These are phyloP conservation scores for Hyles euphorbiae DNA, from an alignment of 1,140 invertebrate genomes.

Conservation along the genomic window DNA sequence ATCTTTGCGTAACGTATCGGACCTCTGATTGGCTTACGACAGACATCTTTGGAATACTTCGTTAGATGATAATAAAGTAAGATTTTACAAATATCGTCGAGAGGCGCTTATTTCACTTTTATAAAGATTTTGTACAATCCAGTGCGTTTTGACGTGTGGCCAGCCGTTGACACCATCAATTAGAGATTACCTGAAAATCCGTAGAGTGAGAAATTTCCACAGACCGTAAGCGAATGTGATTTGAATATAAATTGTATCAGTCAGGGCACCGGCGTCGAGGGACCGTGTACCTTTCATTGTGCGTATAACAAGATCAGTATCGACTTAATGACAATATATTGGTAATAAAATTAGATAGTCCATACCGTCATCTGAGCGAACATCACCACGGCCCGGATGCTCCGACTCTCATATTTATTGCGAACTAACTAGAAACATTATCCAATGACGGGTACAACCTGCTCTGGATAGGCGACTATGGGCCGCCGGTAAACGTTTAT, in stretches of 20 bases:
- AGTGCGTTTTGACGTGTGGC: slow-evolving; percentile 23
- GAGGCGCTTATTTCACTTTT: slow-evolving; percentile 1
- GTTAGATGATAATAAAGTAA: slow-evolving; percentile 4
- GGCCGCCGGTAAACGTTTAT: slow-evolving; percentile 34
- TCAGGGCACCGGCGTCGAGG: slow-evolving; percentile 40
- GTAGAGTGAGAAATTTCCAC: slow-evolving; percentile 68
- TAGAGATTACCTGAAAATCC: slow-evolving; percentile 68
- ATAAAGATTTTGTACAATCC: slow-evolving; percentile 5
- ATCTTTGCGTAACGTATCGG: slow-evolving; percentile 18
- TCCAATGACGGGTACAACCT: slow-evolving; percentile 54
- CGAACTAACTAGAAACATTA: slow-evolving; percentile 70
- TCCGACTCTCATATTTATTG: slow-evolving; percentile 68
- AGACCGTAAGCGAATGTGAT: slow-evolving; percentile 65
- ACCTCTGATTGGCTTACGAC: slow-evolving; percentile 5
- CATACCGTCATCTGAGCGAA: slow-evolving; percentile 59
- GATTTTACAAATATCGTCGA: slow-evolving; percentile 10
- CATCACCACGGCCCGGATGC: slow-evolving; percentile 44
- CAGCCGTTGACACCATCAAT: slow-evolving; percentile 54
- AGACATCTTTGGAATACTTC: neutral
- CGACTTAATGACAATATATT: slow-evolving; percentile 76
- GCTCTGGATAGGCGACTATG: slow-evolving; percentile 50
- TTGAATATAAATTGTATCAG: slow-evolving; percentile 72
- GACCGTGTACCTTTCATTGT: slow-evolving; percentile 65
- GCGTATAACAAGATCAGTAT: slow-evolving; percentile 75
- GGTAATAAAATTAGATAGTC: slow-evolving; percentile 75